A percentile compares a stretch with the other conserved stretches of the same genome.
These are phyloP conservation scores for Himalopsyche phryganea DNA, from an alignment of 1,140 invertebrate species.

Conservation along the genomic window DNA sequence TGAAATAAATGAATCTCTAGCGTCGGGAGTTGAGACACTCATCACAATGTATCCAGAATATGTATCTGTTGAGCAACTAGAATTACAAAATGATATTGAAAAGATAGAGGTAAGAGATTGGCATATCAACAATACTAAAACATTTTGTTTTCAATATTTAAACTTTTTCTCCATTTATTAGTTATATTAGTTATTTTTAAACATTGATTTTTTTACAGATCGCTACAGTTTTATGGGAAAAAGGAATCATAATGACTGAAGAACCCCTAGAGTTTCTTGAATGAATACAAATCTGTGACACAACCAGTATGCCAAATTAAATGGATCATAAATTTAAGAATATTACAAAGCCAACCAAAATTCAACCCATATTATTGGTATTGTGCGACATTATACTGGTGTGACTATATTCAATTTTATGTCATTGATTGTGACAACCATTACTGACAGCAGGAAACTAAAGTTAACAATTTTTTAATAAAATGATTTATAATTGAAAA, in stretches of 20 bases:
- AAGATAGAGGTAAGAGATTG: slow-evolving; percentile 49
- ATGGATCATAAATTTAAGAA: too few species aligned
- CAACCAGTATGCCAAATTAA: too few species aligned
- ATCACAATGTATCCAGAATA: slow-evolving; percentile 75
- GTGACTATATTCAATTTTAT: too few species aligned
- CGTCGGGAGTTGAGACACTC: slow-evolving; percentile 67
- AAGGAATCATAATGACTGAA: slow-evolving; percentile 62
- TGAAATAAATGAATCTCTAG: slow-evolving; percentile 64
- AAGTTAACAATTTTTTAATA: too few species aligned
- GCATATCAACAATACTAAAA: slow-evolving; percentile 10
- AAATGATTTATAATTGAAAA: too few species aligned
- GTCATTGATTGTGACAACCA: too few species aligned
- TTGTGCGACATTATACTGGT: too few species aligned
- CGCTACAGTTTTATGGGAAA: slow-evolving; percentile 67
- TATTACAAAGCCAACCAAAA: too few species aligned
- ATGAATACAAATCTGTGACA: too few species aligned
- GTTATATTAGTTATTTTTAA: slow-evolving; percentile 4
- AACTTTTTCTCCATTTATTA: slow-evolving; percentile 4
- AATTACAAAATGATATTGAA: slow-evolving; percentile 58
- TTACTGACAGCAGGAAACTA: too few species aligned
- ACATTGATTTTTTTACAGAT: too few species aligned
- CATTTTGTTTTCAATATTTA: slow-evolving; percentile 12
- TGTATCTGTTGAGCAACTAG: slow-evolving; percentile 67
- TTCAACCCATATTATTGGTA: too few species aligned
- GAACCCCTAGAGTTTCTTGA: slow-evolving; percentile 46